Base-by-base conservation (phyloP, 2,113 vertebrate genomes). In the Toxotes jaculatrix region DNA sequence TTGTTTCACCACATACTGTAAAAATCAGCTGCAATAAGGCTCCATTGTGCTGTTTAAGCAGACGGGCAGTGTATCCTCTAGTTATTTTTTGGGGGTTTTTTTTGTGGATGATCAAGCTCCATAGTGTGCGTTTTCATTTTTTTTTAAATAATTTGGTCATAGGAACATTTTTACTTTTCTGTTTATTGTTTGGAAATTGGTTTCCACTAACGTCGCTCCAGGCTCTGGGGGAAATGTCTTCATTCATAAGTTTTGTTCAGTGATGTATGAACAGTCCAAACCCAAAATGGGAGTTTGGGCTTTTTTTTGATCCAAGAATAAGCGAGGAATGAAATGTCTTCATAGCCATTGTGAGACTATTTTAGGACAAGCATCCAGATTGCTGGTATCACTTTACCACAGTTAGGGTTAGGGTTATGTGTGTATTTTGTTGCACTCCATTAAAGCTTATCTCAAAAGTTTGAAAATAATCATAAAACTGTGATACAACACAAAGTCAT, bases 321-420 rank as follows among this genome's bases (percentile, higher is more conserved):
- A 80, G 66, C 36, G 42, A 67, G 17, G 74, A 79, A 87, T 40
- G 61, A 80, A 32, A 77, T 67, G 72, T 86, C 75, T 84, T 71
- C 62, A 55, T 66, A 66, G 72, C 55, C 78, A 73, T 66, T 80
- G 77, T 89, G 57, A 64, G 72, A 82, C 78, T 90, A 80, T 89
- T 91, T 91, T 74, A 53, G 68, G 80, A 70, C 47, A 42, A 74
- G 63, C 49, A 66, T 70, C n/a, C 53, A 80, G 53, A 49, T 75
- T 32, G 61, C 66, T 91, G 83, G 82, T 79, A 73, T 82, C 49
- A 23, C 69, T 79, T 91, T 86, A 84, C 86, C 87, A 90, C 86
- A 87, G 40, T 80, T 63, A n/a, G 27, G 27, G 27, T 27, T 27
- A 27, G 27, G 27, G 27, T 65, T 65, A 5, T 7, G 12, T 74